A percentile compares a stretch with the other conserved stretches of the same genome.
These are phyloP conservation scores for Caerostris darwini DNA, from an alignment of 1,140 invertebrate genomes.

Conservation along the genomic window DNA sequence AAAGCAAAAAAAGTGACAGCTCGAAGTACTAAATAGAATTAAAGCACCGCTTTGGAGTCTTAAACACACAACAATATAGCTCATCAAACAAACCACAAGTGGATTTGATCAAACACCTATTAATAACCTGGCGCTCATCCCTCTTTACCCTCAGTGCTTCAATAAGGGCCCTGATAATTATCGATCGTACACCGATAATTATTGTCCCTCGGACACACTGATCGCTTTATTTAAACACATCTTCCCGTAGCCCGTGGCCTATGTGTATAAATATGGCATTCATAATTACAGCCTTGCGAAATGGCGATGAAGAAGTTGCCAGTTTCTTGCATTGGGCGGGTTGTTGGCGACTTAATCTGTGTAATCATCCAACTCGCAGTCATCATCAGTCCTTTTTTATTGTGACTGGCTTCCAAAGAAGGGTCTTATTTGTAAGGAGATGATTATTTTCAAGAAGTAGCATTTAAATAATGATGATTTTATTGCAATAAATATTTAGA, in stretches of 20 bases:
- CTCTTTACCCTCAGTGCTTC: neutral
- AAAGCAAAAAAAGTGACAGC: neutral
- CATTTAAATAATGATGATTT: no score
- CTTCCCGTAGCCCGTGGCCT: conserved; percentile 48
- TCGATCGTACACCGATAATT: conserved; percentile 61
- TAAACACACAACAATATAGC: conserved; percentile 29
- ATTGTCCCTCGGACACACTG: conserved; percentile 25
- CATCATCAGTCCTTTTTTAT: neutral
- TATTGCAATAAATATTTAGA: no score
- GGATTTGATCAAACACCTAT: conserved; percentile 33
- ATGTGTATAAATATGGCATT: conserved; percentile 68
- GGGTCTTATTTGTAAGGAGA: no score
- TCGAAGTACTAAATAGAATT: neutral
- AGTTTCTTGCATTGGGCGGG: conserved; percentile 39
- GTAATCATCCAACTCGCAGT: conserved; percentile 32
- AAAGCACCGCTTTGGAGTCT: neutral
- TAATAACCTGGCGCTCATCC: conserved; percentile 1
- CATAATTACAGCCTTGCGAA: conserved; percentile 67
- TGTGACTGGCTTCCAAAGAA: no score
- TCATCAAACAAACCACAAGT: conserved; percentile 40
- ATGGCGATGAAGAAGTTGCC: conserved; percentile 26
- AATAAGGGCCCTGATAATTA: conserved; percentile 61
- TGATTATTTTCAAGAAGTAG: no score
- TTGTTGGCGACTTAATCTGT: conserved; percentile 60
- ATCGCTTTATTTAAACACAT: conserved; percentile 55